Conservation (phyloP, 2,888 invertebrate genomes). For the Furcula furcula region DNA sequence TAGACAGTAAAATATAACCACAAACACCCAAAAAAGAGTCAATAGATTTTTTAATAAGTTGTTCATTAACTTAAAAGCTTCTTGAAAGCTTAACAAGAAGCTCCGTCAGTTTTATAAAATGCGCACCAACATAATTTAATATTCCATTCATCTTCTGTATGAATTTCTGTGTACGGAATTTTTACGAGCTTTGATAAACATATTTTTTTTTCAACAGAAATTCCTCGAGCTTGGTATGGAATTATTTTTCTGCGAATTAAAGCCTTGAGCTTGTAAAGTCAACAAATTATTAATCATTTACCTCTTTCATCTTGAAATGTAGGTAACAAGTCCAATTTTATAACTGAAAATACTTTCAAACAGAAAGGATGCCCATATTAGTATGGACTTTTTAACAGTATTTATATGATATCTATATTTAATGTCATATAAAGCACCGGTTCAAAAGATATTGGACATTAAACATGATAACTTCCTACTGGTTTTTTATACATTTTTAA, state of each 20-base stretch:
- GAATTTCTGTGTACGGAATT: constrained; percentile 67
- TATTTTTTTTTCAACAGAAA: constrained; percentile 34
- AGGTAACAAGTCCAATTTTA: too few relatives aligned
- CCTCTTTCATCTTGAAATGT: too few relatives aligned
- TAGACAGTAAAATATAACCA: constrained; percentile 40
- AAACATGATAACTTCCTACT: too few relatives aligned
- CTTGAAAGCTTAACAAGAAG: constrained; percentile 77
- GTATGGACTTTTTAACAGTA: too few relatives aligned
- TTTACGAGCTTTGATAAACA: constrained; percentile 57
- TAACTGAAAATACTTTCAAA: too few relatives aligned
- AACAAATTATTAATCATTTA: constrained; percentile 1
- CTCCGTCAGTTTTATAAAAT: constrained; percentile 77
- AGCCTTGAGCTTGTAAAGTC: not conserved
- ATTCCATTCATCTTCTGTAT: constrained; percentile 77
- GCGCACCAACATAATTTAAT: constrained; percentile 77
- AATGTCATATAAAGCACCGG: too few relatives aligned
- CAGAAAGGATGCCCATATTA: too few relatives aligned
- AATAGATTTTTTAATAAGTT: constrained; percentile 71
- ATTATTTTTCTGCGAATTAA: constrained; percentile 25
- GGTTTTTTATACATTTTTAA: too few relatives aligned
- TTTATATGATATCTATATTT: too few relatives aligned
- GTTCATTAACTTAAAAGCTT: constrained; percentile 80
- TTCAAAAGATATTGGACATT: too few relatives aligned
- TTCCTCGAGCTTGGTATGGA: constrained; percentile 19
- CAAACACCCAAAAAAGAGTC: constrained; percentile 54